Evolutionary conservation across 2,797 vertebrate genomes (phyloP), one percentile per base, ranked within the genome.

Genomic region (Pampus argenteus): DNA sequence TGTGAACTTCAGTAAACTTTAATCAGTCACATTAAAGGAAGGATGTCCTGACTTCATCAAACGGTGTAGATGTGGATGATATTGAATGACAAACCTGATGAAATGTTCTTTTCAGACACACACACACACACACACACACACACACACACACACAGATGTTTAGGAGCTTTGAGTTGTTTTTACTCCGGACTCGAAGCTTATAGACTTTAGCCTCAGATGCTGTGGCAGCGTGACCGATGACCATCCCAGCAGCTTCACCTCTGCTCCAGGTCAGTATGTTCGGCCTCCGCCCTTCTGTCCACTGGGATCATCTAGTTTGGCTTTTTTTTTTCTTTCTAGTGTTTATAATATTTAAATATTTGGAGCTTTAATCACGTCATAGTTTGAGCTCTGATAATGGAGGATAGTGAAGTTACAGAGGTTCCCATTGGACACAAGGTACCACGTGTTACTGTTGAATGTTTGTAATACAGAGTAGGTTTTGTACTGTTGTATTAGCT

Each of bases 401-500:
- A 23, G 31, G 62, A 15, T 4, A 54, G 66, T 47, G 66, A 48
- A 26, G 49, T 76, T 34, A 1, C 52, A 56, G 61, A 66, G 20
- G 45, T 48, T 76, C 52, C 26, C 40, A 18, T 7, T 29, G 73
- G 79, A 70, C 61, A 48, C 34, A 1, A 22, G n/a, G 48, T n/a
- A 4, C 36, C 29, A 22, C 17, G 26, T 14, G 59, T 66, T 7
- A 23, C 48, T 28, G 42, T 8, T 81, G 60, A 44, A 29, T 82
- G 63, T 82, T 63, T 83, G 63, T 80, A 20, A 56, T 18, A 8
- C 66, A 70, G 70, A 59, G 29, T 40, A 55, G n/a, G 9, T 85
- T 86, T 83, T 79, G 54, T 79, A 81, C 52, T 22, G 67, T 75
- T 85, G 82, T 81, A n/a, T 69, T 75, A 82, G 83, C 42, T 47